phyloP scores from a whole-genome alignment of 2,797 vertebrate genomes.

The Pangasius macronema region DNA sequence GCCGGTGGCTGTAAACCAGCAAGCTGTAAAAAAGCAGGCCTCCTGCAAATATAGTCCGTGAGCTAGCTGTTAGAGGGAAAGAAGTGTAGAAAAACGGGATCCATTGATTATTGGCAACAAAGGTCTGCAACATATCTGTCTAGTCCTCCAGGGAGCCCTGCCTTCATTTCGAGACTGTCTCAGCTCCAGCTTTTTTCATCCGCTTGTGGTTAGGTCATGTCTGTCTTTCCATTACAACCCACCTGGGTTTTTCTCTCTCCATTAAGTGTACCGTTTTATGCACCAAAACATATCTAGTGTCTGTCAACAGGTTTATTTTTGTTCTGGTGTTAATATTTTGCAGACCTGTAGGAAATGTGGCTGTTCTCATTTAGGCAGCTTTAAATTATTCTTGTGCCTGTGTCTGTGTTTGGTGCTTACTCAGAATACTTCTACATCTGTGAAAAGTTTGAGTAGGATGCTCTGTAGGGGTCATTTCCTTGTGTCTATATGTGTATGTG shows the following conservation, averaged over 20 bases:
- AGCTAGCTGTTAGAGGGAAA: slow-evolving; percentile 15
- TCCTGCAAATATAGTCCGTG: slow-evolving; percentile 18
- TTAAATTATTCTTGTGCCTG: slow-evolving; percentile 5
- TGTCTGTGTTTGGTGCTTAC: slow-evolving; percentile 13
- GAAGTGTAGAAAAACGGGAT: neutral
- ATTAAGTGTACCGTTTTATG: neutral
- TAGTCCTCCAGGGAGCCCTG: slow-evolving; percentile 38
- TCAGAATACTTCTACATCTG: neutral
- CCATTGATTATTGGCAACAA: slow-evolving; percentile 45
- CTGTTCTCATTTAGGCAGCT: slow-evolving; percentile 11
- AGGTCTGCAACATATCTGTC: slow-evolving; percentile 19
- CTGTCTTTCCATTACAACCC: neutral
- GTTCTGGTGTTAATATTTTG: slow-evolving; percentile 33
- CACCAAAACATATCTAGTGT: slow-evolving; percentile 16
- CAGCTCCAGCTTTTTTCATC: slow-evolving; percentile 8
- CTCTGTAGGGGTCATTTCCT: slow-evolving; percentile 1
- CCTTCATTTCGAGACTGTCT: slow-evolving; percentile 34
- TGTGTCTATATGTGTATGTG: neutral
- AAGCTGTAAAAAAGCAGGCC: slow-evolving; percentile 3
- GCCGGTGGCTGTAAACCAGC: slow-evolving; percentile 25
- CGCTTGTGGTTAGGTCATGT: slow-evolving; percentile 15
- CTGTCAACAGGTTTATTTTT: slow-evolving; percentile 36
- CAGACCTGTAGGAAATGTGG: slow-evolving; percentile 14
- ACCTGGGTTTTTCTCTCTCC: slow-evolving; percentile 2
- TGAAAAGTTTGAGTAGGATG: neutral